Base-by-base conservation (phyloP, 1,140 invertebrate genomes). In the Dendrolimus punctatus region DNA sequence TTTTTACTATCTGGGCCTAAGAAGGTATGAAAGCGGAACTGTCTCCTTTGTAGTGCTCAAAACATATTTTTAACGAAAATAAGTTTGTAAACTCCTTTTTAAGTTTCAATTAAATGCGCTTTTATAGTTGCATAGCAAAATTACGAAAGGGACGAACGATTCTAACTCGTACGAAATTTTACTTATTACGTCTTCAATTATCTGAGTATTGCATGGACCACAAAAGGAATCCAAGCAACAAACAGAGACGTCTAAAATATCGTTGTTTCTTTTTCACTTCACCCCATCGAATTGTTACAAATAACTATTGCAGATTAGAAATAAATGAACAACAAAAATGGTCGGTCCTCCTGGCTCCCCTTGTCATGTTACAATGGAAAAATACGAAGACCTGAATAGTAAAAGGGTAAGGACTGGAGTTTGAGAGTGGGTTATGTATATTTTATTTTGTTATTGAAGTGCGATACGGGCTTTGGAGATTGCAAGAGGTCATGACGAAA, bases 291-390 rank as follows among this genome's bases (percentile, higher is more conserved):
- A 57, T 55, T 54, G 57, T 58, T 55, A 60, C 55, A 57, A 59
- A 66, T 61, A 52, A 51, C 51, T 60, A 53, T 59, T 51, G 60
- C 60, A 66, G 66, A 66, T 66, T 63, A 61, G 56, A 63, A 64
- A 68, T 60, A 66, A 66, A 62, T 56, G 60, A 60, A 57, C 40
- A 55, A 59, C 60, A 61, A 62, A 59, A 60, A 62, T 44, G 39
- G 53, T 47, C 23, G 50, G 53, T 57, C 49, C 44, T 52, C 55
- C 39, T 36, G 51, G 43, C 41, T 53, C 44, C 59, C 64, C 61
- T 57, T 60, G 57, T 62, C 58, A 58, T 55, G 39, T 56, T 46
- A 66, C 64, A 63, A 58, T 58, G 55, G 58, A 44, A 50, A 66
- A 55, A 61, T 61, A 57, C 51, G 59, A 51, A 23, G 23, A 49